A percentile compares a stretch with the other conserved stretches of the same genome.
phyloP scores from a whole-genome alignment of 1,140 invertebrate species.

The Sitobion miscanthi region DNA sequence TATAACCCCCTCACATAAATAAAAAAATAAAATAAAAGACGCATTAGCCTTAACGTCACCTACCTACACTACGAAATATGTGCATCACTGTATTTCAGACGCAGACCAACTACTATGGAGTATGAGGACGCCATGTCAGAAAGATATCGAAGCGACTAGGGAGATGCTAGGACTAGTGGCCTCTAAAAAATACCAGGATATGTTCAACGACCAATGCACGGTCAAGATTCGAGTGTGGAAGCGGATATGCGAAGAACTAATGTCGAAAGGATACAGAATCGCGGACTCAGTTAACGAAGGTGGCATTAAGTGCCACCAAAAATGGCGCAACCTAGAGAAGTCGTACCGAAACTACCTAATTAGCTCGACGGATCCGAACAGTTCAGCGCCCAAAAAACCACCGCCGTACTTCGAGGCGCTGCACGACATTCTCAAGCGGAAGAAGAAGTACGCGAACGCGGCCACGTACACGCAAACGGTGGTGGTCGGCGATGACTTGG shows the following conservation, averaged over 20 bases:
- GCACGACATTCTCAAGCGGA: slow-evolving; percentile 40
- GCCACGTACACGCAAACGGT: slow-evolving; percentile 35
- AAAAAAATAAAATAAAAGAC: background rate
- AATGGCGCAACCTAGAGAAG: slow-evolving; percentile 53
- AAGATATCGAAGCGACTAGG: slow-evolving; percentile 37
- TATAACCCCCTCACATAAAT: background rate
- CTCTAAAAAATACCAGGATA: slow-evolving; percentile 46
- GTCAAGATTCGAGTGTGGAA: slow-evolving; percentile 44
- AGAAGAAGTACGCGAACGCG: slow-evolving; percentile 51
- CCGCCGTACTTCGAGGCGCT: slow-evolving; percentile 45
- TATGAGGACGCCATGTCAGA: slow-evolving; percentile 41
- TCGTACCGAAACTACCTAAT: slow-evolving; percentile 44
- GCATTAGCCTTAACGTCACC: background rate
- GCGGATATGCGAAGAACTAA: slow-evolving; percentile 12
- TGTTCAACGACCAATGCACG: slow-evolving; percentile 50
- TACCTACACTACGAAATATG: background rate
- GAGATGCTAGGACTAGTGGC: slow-evolving; percentile 41
- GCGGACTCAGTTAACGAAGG: slow-evolving; percentile 38
- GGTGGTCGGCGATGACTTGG: slow-evolving; percentile 11
- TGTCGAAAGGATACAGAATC: slow-evolving; percentile 36
- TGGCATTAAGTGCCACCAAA: slow-evolving; percentile 52
- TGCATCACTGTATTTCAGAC: slow-evolving; percentile 23
- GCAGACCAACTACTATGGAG: slow-evolving; percentile 21
- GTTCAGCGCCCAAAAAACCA: slow-evolving; percentile 36
- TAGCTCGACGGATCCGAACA: slow-evolving; percentile 35